A percentile compares a stretch with the other conserved stretches of the same genome.
phyloP scores from a whole-genome alignment of 1,140 invertebrate genomes.

The Drosophila nasuta region DNA sequence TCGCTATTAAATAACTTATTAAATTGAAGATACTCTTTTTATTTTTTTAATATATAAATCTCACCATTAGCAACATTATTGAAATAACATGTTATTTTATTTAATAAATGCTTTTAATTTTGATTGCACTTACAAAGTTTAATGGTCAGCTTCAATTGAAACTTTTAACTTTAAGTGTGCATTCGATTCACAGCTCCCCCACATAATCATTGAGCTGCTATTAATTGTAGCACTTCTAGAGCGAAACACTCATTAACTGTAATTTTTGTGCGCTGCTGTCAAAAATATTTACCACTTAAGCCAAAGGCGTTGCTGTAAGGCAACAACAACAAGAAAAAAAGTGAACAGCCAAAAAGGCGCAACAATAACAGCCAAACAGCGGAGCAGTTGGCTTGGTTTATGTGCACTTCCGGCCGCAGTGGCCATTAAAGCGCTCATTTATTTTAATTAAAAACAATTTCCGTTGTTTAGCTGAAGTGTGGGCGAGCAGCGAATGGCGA shows the following conservation, averaged over 20 bases:
- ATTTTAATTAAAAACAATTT: conserved; percentile 77
- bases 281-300: conserved; percentile 17
- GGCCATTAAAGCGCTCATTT: conserved; percentile 58
- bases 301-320: neutral
- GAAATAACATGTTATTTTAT: no score
- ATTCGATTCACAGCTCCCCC: neutral
- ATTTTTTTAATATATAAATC: no score
- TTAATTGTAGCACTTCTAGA: neutral
- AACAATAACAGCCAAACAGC: conserved; percentile 1
- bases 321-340: neutral
- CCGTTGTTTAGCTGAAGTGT: conserved; percentile 50
- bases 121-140: neutral
- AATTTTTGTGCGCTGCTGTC: conserved; percentile 17
- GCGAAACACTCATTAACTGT: conserved; percentile 23
- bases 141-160: neutral
- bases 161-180: neutral
- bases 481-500: neutral
- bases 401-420: conserved; percentile 38
- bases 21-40: no score
- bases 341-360: neutral
- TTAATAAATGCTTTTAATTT: neutral
- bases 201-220: neutral
- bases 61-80: no score
- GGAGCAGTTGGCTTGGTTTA: conserved; percentile 6
- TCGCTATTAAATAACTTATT: no score